phyloP scores from a whole-genome alignment of 2,113 vertebrate genomes.

The Anguilla japonica region DNA sequence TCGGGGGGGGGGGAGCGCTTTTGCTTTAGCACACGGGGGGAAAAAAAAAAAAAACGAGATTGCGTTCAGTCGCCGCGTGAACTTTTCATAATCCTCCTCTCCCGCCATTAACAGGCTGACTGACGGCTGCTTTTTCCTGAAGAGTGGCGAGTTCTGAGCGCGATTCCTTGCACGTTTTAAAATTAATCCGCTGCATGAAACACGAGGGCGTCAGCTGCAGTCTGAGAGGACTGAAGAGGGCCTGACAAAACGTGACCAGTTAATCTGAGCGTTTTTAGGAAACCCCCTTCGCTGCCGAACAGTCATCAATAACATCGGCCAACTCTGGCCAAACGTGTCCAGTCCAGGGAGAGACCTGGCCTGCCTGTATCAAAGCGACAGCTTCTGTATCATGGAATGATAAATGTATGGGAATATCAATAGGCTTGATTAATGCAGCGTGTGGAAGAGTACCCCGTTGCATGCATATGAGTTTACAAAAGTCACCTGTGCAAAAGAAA shows the following conservation, averaged over 20 bases:
- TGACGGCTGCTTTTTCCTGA: not conserved
- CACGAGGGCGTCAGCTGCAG: too few relatives aligned
- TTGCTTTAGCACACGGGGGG: not conserved
- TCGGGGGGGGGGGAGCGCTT: not conserved
- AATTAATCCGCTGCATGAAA: not conserved
- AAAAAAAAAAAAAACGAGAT: not conserved
- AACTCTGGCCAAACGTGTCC: not conserved
- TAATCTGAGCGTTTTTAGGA: not conserved
- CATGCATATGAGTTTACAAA: not conserved
- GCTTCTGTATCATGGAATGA: not conserved
- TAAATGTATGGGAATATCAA: not conserved
- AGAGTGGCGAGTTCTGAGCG: not conserved
- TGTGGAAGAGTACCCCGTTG: not conserved
- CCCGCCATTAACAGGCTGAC: not conserved
- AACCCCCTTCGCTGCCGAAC: not conserved
- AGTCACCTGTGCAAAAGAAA: not conserved
- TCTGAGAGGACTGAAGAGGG: not conserved
- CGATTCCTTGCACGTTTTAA: conserved; percentile 14
- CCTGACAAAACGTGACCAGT: not conserved
- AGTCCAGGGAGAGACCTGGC: not conserved
- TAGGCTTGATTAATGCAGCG: not conserved
- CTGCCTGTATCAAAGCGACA: not conserved
- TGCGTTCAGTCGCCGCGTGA: not conserved
- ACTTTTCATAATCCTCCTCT: not conserved
- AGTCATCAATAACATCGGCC: not conserved